phyloP scores from a whole-genome alignment of 2,113 vertebrate species.

The Salvator merianae region DNA sequence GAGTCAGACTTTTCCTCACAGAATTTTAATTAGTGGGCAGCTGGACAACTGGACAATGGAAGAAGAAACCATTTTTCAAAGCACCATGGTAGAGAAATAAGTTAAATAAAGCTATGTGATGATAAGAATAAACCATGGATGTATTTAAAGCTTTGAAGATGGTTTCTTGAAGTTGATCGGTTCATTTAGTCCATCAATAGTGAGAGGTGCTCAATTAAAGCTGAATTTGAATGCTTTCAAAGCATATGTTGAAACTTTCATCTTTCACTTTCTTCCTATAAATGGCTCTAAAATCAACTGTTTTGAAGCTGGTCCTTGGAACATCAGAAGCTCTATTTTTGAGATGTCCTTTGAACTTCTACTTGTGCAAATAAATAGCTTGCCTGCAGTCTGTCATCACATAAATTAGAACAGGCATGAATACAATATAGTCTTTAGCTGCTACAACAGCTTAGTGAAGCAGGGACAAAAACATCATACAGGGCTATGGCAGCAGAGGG shows the following conservation, averaged over 20 bases:
- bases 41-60: no score
- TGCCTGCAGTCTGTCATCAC: constrained; percentile 10
- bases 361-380: not conserved
- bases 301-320: constrained; percentile 12
- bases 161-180: not conserved
- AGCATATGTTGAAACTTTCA: constrained; percentile 12
- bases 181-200: constrained; percentile 9
- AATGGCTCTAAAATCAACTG: constrained; percentile 15
- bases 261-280: constrained; percentile 18
- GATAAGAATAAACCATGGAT: not conserved
- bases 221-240: constrained; percentile 9
- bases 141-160: not conserved
- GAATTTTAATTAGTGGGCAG: no score
- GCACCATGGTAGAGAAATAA: not conserved
- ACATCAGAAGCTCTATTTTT: constrained; percentile 17
- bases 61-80: no score
- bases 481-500: not conserved
- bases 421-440: not conserved
- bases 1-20: no score
- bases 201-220: not conserved
- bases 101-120: not conserved
- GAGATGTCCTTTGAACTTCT: constrained; percentile 7
- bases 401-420: constrained; percentile 6
- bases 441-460: not conserved
- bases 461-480: not conserved